Evolutionary conservation across 2,113 vertebrate genomes (phyloP), one percentile per base, ranked within the genome.

Genomic region (Ahaetulla prasina): DNA sequence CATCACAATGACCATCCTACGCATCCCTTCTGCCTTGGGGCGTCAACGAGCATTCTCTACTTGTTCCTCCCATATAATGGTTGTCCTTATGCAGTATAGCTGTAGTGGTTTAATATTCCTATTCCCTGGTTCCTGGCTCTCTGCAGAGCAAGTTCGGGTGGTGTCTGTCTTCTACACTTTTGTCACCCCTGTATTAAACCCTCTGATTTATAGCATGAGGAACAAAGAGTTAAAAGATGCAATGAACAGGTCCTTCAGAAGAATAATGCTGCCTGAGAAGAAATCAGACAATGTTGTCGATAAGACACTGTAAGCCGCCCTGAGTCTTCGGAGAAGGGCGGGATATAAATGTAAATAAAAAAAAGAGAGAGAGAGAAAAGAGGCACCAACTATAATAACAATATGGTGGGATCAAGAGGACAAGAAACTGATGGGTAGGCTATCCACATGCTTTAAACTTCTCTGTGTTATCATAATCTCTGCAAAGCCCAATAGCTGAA

Each of bases 141-240:
- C 94, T 18, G 94, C 95, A 0, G 91, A 92, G 60, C 63, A 91
- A 90, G 95, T 94, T 16, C 74, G 11, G 1, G 8, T 87, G 27
- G 90, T 95, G 12, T 94, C 96, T 0, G 93, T 95, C 88, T 91
- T 95, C 74, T 95, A 95, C 43, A 96, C 95, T 22, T 96, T 95
- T 3, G 43, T 95, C 91, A 95, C 96, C 1, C 94, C 96, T 6
- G 39, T 92, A 9, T 87, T 90, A 90, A 96, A 96, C 57, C 95
- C 96, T 0, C 90, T 96, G 57, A 96, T 96, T 80, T 96, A 95
- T 2, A 95, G 95, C 35, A 87, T 95, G 92, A 95, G 96, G 74
- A 96, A 93, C 92, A 94, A 94, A 57, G 95, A 96, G 53, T 63
- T 96, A 25, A 95, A 93, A 80, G 94, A 92, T 4, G 94, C 92